Evolutionary conservation across 2,113 vertebrate species (phyloP).

Genomic region (Syrrhaptes paradoxus): DNA sequence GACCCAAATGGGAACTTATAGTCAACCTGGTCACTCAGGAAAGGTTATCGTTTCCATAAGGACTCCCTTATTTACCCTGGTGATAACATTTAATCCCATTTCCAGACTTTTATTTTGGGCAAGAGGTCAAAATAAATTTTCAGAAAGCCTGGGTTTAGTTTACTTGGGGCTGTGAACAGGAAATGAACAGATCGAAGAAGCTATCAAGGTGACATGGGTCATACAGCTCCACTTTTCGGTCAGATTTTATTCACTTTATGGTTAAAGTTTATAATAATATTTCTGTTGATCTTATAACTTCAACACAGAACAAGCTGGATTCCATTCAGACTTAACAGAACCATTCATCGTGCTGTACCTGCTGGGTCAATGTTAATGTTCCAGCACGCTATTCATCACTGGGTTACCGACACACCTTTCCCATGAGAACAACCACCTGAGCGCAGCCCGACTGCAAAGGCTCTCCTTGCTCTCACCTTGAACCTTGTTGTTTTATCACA

Average conservation of each 20-base stretch:
- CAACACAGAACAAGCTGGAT: neutral
- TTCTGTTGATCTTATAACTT: neutral
- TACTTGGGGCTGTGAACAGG: neutral
- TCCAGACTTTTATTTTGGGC: neutral
- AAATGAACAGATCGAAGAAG: slow-evolving; percentile 11
- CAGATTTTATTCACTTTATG: neutral
- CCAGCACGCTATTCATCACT: neutral
- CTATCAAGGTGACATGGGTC: neutral
- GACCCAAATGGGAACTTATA: neutral
- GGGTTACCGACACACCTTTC: neutral
- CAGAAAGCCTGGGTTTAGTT: neutral
- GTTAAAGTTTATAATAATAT: neutral
- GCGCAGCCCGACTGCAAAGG: neutral
- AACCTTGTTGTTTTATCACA: neutral
- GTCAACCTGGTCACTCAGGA: neutral
- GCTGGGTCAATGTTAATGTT: neutral
- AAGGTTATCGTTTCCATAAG: neutral
- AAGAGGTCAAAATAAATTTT: slow-evolving; percentile 14
- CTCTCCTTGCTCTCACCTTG: neutral
- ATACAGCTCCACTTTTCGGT: neutral
- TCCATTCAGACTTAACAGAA: neutral
- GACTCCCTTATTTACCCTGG: neutral
- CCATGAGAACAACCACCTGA: neutral
- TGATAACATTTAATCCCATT: neutral
- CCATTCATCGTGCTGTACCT: neutral